Evolutionary conservation across 1,140 invertebrate genomes (phyloP).

Genomic region (Cydia strobilella): DNA sequence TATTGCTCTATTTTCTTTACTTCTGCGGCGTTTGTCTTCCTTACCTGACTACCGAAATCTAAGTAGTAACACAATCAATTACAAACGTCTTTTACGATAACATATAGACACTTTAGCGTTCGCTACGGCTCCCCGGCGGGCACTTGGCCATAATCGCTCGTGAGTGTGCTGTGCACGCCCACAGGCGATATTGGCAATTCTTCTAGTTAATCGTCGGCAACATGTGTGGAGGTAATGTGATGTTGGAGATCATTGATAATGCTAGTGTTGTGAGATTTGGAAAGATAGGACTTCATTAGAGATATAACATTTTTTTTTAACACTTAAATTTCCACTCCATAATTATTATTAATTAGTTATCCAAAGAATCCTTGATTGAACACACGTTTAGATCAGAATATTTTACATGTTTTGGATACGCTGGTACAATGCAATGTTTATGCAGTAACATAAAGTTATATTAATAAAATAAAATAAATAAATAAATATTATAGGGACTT

Average conservation of each 20-base stretch:
- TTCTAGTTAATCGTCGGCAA: slow-evolving; percentile 36
- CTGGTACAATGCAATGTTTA: too few relatives aligned
- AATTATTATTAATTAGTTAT: too few relatives aligned
- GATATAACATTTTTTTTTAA: too few relatives aligned
- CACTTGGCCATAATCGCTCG: slow-evolving; percentile 61
- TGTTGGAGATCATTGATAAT: slow-evolving; percentile 1
- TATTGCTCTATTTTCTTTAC: not conserved
- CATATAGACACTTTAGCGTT: slow-evolving; percentile 42
- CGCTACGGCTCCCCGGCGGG: slow-evolving; percentile 63
- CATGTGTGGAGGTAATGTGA: slow-evolving; percentile 32
- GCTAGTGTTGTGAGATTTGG: not conserved
- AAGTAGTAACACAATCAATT: slow-evolving; percentile 45
- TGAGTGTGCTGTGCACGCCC: slow-evolving; percentile 56
- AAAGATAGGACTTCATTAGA: too few relatives aligned
- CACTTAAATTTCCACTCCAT: too few relatives aligned
- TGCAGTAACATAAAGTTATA: too few relatives aligned
- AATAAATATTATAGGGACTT: too few relatives aligned
- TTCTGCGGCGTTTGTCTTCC: not conserved
- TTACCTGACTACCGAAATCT: slow-evolving; percentile 13
- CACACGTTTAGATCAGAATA: too few relatives aligned
- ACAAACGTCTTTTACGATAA: slow-evolving; percentile 39
- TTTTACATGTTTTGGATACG: too few relatives aligned
- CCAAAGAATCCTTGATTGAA: too few relatives aligned
- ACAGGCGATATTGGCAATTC: slow-evolving; percentile 48
- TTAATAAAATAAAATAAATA: too few relatives aligned